Conservation (phyloP, 1,140 invertebrate species). For the Mya arenaria region DNA sequence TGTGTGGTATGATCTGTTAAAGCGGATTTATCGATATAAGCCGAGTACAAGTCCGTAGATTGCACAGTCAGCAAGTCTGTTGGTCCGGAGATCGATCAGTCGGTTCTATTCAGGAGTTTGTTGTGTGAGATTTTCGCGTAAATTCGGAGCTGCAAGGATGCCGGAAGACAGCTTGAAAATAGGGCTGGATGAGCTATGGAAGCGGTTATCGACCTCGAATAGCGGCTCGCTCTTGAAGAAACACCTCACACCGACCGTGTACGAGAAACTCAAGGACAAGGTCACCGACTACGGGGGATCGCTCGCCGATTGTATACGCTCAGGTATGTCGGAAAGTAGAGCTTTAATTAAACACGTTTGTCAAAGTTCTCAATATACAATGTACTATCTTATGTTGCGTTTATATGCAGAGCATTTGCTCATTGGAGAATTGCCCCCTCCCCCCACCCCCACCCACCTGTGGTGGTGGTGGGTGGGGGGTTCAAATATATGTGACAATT, state of each 20-base stretch:
- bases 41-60: not conserved
- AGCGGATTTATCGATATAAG: not conserved
- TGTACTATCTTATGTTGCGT: too few species aligned
- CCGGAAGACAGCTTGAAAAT: constrained; percentile 18
- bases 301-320: constrained; percentile 35
- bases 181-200: constrained; percentile 14
- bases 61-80: not conserved
- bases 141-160: not conserved
- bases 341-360: too few species aligned
- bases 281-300: constrained; percentile 35
- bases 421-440: too few species aligned
- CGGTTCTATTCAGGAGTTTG: not conserved
- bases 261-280: constrained; percentile 19
- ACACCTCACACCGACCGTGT: constrained; percentile 32
- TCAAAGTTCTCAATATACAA: too few species aligned
- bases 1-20: not conserved
- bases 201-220: not conserved
- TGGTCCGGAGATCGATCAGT: too few species aligned
- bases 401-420: too few species aligned
- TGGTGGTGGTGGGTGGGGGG: too few species aligned
- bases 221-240: constrained; percentile 34
- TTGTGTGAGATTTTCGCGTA: not conserved
- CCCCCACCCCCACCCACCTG: too few species aligned
- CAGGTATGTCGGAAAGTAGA: constrained; percentile 9
- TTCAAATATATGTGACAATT: too few species aligned